Percentiles rank a stretch among this genome's conserved stretches.
These are phyloP conservation scores for Drosophila recens DNA, from an alignment of 2,888 invertebrate species.

Conservation along the genomic window DNA sequence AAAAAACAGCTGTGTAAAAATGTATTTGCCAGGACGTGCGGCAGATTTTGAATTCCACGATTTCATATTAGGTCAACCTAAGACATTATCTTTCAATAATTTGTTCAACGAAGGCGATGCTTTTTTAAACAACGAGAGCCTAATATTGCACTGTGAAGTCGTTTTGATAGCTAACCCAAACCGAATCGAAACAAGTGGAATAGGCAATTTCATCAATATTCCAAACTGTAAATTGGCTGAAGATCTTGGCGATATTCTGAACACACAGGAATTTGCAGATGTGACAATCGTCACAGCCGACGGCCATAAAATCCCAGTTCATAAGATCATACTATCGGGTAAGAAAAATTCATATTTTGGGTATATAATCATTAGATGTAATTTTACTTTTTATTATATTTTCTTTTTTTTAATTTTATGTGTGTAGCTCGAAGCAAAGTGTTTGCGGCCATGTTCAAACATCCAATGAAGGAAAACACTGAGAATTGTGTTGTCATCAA, in stretches of 20 bases:
- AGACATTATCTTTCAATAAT: too few species aligned
- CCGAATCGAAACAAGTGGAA: slow-evolving; percentile 92
- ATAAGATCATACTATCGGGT: slow-evolving; percentile 94
- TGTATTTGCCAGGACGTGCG: too few species aligned
- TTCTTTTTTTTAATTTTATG: not conserved
- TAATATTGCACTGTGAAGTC: too few species aligned
- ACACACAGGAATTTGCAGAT: slow-evolving; percentile 98
- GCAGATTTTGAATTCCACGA: too few species aligned
- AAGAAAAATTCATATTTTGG: not conserved
- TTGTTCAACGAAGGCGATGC: too few species aligned
- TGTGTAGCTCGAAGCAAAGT: slow-evolving; percentile 92
- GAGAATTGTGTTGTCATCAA: slow-evolving; percentile 83
- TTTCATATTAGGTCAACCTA: too few species aligned
- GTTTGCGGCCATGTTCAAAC: slow-evolving; percentile 13
- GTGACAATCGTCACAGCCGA: slow-evolving; percentile 93
- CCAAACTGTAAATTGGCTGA: slow-evolving; percentile 91
- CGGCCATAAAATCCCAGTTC: slow-evolving; percentile 79
- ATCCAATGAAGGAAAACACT: too few species aligned
- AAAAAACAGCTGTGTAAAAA: too few species aligned
- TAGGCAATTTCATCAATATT: slow-evolving; percentile 93
- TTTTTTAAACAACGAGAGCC: too few species aligned
- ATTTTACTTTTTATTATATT: not conserved
- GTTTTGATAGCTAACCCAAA: slow-evolving; percentile 87
- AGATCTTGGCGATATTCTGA: slow-evolving; percentile 96
- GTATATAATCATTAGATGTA: too few species aligned